Evolutionary conservation across 1,140 invertebrate genomes (phyloP).

Genomic region (Polypedilum pembai): DNA sequence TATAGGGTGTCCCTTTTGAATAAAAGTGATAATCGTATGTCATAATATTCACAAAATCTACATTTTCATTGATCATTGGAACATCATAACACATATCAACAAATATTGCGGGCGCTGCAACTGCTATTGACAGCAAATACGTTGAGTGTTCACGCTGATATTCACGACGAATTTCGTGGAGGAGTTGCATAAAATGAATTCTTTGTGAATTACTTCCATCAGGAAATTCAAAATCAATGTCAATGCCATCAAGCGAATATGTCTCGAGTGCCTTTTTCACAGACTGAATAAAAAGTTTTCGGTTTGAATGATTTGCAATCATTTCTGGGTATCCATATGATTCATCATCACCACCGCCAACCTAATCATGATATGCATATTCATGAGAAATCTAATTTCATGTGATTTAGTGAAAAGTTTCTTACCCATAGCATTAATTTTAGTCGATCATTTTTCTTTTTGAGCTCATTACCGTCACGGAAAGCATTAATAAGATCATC

Average conservation of each 20-base stretch:
- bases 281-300: slow-evolving; percentile 64
- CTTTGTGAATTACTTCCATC: slow-evolving; percentile 52
- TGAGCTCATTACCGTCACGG: slow-evolving; percentile 51
- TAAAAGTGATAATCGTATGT: slow-evolving; percentile 83
- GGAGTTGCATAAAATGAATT: slow-evolving; percentile 62
- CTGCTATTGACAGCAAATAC: slow-evolving; percentile 64
- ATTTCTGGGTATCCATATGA: slow-evolving; percentile 59
- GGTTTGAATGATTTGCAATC: slow-evolving; percentile 57
- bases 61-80: slow-evolving; percentile 63
- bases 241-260: slow-evolving; percentile 69
- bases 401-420: no score
- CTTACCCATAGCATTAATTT: slow-evolving; percentile 67
- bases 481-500: slow-evolving; percentile 45
- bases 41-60: slow-evolving; percentile 84
- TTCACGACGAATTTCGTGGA: slow-evolving; percentile 59
- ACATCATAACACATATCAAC: slow-evolving; percentile 69
- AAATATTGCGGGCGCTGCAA: slow-evolving; percentile 59
- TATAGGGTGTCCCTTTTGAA: slow-evolving; percentile 65
- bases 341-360: slow-evolving; percentile 53
- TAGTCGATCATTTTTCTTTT: slow-evolving; percentile 56
- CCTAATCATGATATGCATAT: no score
- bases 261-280: slow-evolving; percentile 52
- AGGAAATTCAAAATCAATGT: slow-evolving; percentile 86
- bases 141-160: slow-evolving; percentile 51
- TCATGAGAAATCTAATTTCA: no score